These are phyloP conservation scores for Amia ocellicauda DNA, from an alignment of 2,113 vertebrate genomes.

Conservation along the genomic window DNA sequence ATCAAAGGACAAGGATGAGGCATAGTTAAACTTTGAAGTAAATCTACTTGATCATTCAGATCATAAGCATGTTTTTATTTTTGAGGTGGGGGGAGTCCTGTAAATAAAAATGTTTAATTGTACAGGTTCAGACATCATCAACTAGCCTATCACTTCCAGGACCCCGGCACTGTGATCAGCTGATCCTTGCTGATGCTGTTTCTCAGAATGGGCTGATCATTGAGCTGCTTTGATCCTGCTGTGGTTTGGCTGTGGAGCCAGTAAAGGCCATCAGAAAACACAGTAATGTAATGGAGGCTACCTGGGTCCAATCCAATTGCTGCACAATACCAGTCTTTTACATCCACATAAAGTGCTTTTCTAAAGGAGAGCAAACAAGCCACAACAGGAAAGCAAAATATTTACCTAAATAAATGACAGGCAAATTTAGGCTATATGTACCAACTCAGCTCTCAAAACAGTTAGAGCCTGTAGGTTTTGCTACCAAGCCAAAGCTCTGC, in stretches of 20 bases:
- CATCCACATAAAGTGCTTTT: conserved; percentile 38
- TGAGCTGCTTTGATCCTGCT: conserved; percentile 36
- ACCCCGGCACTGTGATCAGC: no score
- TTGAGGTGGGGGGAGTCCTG: no score
- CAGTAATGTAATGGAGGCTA: conserved; percentile 9
- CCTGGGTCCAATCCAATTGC: conserved; percentile 12
- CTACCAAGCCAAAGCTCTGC: conserved; percentile 42
- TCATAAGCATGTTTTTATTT: no score
- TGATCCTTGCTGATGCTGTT: no score
- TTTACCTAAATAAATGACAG: conserved; percentile 51
- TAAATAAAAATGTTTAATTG: no score
- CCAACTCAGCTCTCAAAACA: conserved; percentile 39
- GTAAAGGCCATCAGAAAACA: conserved; percentile 21
- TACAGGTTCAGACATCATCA: no score
- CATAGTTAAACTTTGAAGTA: no score
- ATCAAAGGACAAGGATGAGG: no score
- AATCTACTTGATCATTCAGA: no score
- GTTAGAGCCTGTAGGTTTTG: conserved; percentile 45
- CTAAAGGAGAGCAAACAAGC: conserved; percentile 57
- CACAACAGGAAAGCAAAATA: conserved; percentile 66
- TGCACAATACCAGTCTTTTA: conserved; percentile 46
- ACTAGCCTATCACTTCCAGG: no score
- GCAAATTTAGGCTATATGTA: conserved; percentile 35
- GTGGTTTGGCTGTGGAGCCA: conserved; percentile 24
- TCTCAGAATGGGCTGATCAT: no score